Conservation (phyloP, 1,140 invertebrate genomes). For the Lordiphosa stackelbergi region DNA sequence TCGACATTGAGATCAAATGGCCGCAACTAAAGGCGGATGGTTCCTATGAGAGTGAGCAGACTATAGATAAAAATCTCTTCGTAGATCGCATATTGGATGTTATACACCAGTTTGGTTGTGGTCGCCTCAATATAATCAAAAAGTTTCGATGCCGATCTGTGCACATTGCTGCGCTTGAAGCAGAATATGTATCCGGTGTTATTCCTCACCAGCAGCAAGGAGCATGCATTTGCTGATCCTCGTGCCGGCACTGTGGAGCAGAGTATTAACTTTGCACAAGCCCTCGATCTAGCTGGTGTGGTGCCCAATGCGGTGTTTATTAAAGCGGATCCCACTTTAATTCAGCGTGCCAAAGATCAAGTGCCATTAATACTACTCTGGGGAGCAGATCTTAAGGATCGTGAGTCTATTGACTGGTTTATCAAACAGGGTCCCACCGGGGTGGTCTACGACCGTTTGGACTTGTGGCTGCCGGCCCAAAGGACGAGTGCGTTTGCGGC, state of each 20-base stretch:
- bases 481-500: conserved; percentile 48
- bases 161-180: conserved; percentile 92
- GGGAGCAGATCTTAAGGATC: conserved; percentile 95
- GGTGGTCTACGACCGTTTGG: conserved; percentile 94
- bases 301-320: conserved; percentile 94
- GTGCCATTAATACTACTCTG: conserved; percentile 94
- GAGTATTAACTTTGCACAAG: conserved; percentile 88
- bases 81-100: conserved; percentile 89
- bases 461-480: conserved; percentile 79
- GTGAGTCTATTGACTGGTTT: conserved; percentile 87
- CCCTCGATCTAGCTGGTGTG: conserved; percentile 90
- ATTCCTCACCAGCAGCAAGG: conserved; percentile 93
- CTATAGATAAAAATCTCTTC: conserved; percentile 93
- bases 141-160: conserved; percentile 96
- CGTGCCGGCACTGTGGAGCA: conserved; percentile 87
- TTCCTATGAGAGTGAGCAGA: conserved; percentile 89
- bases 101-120: conserved; percentile 85
- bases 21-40: conserved; percentile 90
- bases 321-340: conserved; percentile 86
- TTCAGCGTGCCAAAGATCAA: conserved; percentile 84
- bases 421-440: conserved; percentile 91
- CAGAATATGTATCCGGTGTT: conserved; percentile 97
- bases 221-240: conserved; percentile 88
- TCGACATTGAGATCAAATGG: conserved; percentile 98
- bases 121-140: conserved; percentile 93